phyloP scores from a whole-genome alignment of 2,888 invertebrate genomes.

The Tupiocoris notatus region DNA sequence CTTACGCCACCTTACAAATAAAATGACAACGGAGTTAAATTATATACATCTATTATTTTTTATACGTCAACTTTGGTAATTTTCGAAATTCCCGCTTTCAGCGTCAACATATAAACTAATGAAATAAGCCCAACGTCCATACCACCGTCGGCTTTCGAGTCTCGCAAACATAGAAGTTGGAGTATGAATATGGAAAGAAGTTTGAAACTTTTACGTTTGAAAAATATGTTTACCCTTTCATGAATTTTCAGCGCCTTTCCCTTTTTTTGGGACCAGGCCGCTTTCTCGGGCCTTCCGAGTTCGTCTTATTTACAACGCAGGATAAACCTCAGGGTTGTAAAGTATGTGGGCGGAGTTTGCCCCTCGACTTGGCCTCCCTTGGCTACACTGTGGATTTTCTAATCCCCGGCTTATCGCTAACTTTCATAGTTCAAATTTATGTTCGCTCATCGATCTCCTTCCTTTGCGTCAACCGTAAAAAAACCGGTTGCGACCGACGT shows the following conservation, averaged over 20 bases:
- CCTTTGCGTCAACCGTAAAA: slow-evolving; percentile 14
- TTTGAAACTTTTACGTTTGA: slow-evolving; percentile 30
- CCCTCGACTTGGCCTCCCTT: slow-evolving; percentile 9
- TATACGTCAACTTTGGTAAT: no score
- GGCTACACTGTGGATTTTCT: slow-evolving; percentile 7
- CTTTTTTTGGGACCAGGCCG: background rate
- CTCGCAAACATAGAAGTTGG: background rate
- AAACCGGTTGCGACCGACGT: slow-evolving; percentile 31
- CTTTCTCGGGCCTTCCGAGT: slow-evolving; percentile 8
- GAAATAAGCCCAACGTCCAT: no score
- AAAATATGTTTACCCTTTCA: slow-evolving; percentile 32
- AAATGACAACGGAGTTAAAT: no score
- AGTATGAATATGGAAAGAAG: background rate
- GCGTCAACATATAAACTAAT: no score
- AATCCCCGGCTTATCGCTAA: slow-evolving; percentile 33
- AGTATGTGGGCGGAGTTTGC: slow-evolving; percentile 3
- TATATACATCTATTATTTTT: no score
- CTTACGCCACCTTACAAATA: no score
- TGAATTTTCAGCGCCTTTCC: slow-evolving; percentile 13
- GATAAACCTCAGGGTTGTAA: slow-evolving; percentile 34
- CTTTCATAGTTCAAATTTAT: slow-evolving; percentile 36
- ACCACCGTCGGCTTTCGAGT: background rate
- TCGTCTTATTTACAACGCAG: slow-evolving; percentile 26
- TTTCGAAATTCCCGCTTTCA: no score
- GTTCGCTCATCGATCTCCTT: slow-evolving; percentile 23